phyloP scores from a whole-genome alignment of 2,113 vertebrate genomes.

The Trogon melanurus region DNA sequence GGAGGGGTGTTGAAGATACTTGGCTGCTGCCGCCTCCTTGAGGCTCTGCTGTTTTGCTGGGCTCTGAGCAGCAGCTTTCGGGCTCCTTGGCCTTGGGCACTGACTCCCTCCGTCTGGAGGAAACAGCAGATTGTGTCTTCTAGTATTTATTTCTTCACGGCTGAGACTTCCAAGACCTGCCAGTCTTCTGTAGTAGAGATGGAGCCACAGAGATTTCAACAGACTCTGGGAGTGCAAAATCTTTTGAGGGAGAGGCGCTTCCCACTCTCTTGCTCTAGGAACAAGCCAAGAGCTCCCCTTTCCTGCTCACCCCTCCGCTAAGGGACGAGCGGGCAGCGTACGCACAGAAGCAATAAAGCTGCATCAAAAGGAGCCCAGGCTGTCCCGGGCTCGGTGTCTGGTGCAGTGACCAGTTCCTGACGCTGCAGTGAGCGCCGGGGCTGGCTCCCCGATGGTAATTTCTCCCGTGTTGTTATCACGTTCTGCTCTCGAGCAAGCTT shows the following conservation, averaged over 20 bases:
- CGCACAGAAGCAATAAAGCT: background rate
- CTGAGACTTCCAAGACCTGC: background rate
- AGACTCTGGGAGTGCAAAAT: background rate
- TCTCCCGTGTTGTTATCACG: background rate
- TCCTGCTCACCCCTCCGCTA: background rate
- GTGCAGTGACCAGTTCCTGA: background rate
- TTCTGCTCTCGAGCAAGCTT: background rate
- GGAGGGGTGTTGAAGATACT: background rate
- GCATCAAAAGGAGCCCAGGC: background rate
- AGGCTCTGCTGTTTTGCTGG: background rate
- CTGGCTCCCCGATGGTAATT: background rate
- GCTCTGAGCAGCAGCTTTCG: background rate
- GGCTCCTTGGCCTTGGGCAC: background rate
- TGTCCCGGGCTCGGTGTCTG: rapidly evolving
- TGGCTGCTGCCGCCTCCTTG: background rate
- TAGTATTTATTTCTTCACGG: background rate
- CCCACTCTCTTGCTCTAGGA: background rate
- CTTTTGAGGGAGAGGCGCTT: background rate
- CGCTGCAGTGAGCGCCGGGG: rapidly evolving
- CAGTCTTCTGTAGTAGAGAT: background rate
- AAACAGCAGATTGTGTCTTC: background rate
- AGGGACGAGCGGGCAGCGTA: background rate
- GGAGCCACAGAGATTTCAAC: background rate
- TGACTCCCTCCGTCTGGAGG: background rate
- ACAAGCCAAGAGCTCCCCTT: background rate